Evolutionary conservation across 2,113 vertebrate species (phyloP).

Genomic region (Sula dactylatra): DNA sequence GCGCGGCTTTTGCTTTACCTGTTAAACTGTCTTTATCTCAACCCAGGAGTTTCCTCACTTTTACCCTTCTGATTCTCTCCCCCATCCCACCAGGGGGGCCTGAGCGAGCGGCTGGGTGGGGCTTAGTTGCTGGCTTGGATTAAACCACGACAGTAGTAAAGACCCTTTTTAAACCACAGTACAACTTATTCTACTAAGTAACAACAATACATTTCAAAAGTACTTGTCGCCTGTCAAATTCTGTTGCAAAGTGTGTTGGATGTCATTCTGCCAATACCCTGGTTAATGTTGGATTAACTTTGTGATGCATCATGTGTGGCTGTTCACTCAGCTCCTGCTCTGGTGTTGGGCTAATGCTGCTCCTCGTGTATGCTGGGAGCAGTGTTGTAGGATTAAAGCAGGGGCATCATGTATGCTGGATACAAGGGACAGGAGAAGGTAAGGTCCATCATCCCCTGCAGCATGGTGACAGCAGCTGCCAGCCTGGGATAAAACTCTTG

Average conservation of each 20-base stretch:
- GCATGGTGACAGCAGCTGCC: background rate
- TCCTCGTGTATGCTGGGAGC: fast-evolving
- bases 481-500: background rate
- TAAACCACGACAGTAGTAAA: background rate
- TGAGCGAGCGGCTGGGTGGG: too few relatives aligned
- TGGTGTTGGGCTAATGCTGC: background rate
- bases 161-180: background rate
- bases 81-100: too few relatives aligned
- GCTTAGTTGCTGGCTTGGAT: too few relatives aligned
- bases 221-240: background rate
- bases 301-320: fast-evolving
- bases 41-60: too few relatives aligned
- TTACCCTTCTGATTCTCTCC: too few relatives aligned
- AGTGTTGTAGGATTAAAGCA: background rate
- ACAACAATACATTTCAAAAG: background rate
- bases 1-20: too few relatives aligned
- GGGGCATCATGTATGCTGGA: fast-evolving
- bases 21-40: too few relatives aligned
- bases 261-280: background rate
- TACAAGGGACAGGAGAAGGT: background rate
- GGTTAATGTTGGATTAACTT: background rate
- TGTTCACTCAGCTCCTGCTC: background rate
- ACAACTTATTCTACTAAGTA: background rate
- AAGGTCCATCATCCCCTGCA: background rate
- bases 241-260: background rate